phyloP scores from a whole-genome alignment of 2,888 invertebrate species.

The Unio pictorum region DNA sequence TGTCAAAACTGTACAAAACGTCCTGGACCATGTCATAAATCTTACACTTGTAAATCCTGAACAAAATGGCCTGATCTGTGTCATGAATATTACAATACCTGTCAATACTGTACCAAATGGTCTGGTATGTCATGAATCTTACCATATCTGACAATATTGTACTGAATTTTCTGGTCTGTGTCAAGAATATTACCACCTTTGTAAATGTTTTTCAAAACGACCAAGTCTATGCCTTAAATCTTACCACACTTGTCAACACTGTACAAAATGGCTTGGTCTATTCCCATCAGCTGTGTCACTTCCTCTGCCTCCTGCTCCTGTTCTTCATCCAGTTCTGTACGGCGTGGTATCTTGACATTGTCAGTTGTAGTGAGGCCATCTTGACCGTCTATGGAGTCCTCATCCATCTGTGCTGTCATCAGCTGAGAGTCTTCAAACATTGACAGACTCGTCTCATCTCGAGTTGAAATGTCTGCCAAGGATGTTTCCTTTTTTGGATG shows the following conservation, averaged over 20 bases:
- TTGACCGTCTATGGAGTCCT: slow-evolving; percentile 73
- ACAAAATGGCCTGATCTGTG: slow-evolving; percentile 69
- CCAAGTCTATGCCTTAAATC: slow-evolving; percentile 51
- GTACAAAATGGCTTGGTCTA: slow-evolving; percentile 92
- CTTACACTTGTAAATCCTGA: neutral
- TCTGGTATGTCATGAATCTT: slow-evolving; percentile 78
- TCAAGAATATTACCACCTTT: no score
- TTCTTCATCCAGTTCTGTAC: slow-evolving; percentile 71
- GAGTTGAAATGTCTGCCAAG: slow-evolving; percentile 21
- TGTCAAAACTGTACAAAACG: no score
- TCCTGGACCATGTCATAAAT: no score
- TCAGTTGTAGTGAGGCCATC: slow-evolving; percentile 50
- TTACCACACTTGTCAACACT: slow-evolving; percentile 91
- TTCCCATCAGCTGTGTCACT: slow-evolving; percentile 79
- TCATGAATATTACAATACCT: slow-evolving; percentile 16
- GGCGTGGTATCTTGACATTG: slow-evolving; percentile 32
- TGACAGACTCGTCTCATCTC: slow-evolving; percentile 49
- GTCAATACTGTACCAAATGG: no score
- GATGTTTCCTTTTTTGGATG: slow-evolving; percentile 50
- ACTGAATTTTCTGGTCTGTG: no score
- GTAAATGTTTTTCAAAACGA: neutral
- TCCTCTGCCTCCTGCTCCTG: slow-evolving; percentile 50
- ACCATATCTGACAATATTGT: no score
- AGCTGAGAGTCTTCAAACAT: slow-evolving; percentile 64
- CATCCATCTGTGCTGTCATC: slow-evolving; percentile 63